Evolutionary conservation across 2,113 vertebrate species (phyloP), one percentile per base, ranked within the genome.

Genomic region (Gnathonemus longibarbis): DNA sequence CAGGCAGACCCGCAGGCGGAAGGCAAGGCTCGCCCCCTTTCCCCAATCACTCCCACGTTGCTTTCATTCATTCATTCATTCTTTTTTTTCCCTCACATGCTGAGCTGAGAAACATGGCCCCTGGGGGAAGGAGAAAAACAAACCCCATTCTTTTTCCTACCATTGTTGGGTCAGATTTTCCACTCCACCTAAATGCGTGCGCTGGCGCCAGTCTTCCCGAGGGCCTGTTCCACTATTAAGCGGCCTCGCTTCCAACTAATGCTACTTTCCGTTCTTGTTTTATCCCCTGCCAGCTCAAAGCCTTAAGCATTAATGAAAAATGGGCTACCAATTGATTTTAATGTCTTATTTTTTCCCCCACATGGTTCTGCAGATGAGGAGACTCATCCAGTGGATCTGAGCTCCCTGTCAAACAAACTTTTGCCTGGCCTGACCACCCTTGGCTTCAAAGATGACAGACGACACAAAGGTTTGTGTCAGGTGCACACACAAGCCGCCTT

Each of bases 401-500:
- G 97, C 93, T 99, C 98, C 1, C 93, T 99, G 48, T 98, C 98
- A 87, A 99, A 97, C 93, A 99, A 99, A 91, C 96, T 99, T 89
- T 93, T 99, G 24, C 98, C 98, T 21, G 98, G 97, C 90, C 97
- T 99, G 91, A 98, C 98, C 31, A 96, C 98, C 0, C 88, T 99
- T 89, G 98, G 98, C 58, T 98, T 99, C 92, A 99, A 99, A 95
- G 98, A 99, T 83, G 98, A 99, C 92, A 95, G 98, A 52, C 97
- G 98, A 93, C 96, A 96, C 93, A 98, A 98, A 96, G 98, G 98
- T 98, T 93, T 53, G 11, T 48, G 48, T 52, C 19, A 10, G 39
- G 52, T n/a, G 39, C 21, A 53, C 50, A 87, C 27, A 48, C 7
- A 11, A 42, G 80, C 31, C 35, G 13, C 5, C 6, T 77, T 5